Conservation (phyloP, 2,797 vertebrate species). For the Chromobotia macracanthus region DNA sequence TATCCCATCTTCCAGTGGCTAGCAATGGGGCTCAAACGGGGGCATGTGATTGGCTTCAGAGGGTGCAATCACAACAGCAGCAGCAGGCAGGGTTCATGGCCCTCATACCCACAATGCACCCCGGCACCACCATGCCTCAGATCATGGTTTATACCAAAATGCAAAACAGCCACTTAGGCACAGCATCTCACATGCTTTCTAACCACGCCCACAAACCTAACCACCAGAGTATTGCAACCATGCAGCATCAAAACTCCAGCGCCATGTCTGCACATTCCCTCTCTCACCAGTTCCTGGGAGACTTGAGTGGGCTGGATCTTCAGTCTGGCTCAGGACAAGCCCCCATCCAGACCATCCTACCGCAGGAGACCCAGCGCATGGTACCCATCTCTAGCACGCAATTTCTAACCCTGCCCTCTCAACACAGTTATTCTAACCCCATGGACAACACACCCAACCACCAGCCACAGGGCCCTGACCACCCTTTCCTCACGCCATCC, state of each 20-base stretch:
- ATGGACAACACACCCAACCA: constrained; percentile 95
- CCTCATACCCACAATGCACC: constrained; percentile 85
- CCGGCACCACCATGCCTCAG: constrained; percentile 81
- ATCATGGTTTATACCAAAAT: constrained; percentile 92
- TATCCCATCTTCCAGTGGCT: constrained; percentile 87
- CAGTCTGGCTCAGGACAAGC: constrained; percentile 77
- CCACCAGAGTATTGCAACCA: constrained; percentile 64
- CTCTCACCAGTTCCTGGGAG: constrained; percentile 88
- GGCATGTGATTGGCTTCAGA: constrained; percentile 90
- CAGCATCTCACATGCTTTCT: constrained; percentile 82
- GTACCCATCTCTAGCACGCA: constrained; percentile 83
- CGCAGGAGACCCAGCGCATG: constrained; percentile 86
- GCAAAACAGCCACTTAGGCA: constrained; percentile 81
- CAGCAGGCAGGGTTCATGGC: constrained; percentile 72
- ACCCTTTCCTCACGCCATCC: constrained; percentile 95
- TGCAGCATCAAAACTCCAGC: constrained; percentile 82
- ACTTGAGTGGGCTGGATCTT: constrained; percentile 84
- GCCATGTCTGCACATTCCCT: constrained; percentile 72
- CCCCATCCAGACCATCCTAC: constrained; percentile 87
- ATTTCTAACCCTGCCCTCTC: constrained; percentile 95
- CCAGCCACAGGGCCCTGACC: constrained; percentile 92
- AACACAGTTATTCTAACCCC: constrained; percentile 92
- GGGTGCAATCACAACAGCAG: constrained; percentile 85
- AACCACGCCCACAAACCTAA: constrained; percentile 73
- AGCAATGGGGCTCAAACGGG: constrained; percentile 76